Percentiles rank a stretch among this genome's conserved stretches.
Evolutionary conservation across 2,113 vertebrate genomes (phyloP).

Genomic region (Triplophysa siluroides): DNA sequence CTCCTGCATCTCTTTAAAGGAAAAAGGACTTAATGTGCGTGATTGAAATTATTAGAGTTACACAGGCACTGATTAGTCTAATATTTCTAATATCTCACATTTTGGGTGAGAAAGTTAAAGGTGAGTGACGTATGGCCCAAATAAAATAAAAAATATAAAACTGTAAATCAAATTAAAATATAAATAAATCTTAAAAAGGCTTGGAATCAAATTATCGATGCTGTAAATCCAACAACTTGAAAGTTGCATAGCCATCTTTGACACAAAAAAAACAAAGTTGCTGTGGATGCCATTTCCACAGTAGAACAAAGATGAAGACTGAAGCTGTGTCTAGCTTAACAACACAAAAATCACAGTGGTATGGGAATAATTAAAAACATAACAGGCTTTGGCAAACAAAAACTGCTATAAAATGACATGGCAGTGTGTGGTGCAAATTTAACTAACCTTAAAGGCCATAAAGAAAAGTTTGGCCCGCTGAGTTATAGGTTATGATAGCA

Average conservation of each 20-base stretch:
- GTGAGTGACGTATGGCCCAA: too few relatives aligned
- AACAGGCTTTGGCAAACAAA: constrained; percentile 40
- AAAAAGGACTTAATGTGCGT: background rate
- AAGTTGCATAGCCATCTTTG: background rate
- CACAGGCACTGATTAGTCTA: too few relatives aligned
- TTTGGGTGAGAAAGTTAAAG: too few relatives aligned
- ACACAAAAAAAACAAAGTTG: background rate
- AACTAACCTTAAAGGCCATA: too few relatives aligned
- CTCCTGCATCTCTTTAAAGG: constrained; percentile 56
- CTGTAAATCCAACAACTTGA: background rate
- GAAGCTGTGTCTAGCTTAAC: constrained; percentile 5
- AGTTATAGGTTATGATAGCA: background rate
- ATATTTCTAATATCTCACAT: too few relatives aligned
- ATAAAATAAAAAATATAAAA: too few relatives aligned
- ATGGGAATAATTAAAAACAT: constrained; percentile 52
- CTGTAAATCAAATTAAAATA: too few relatives aligned
- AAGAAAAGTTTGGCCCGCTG: background rate
- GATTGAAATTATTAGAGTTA: background rate
- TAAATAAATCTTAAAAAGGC: too few relatives aligned
- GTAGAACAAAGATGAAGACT: constrained; percentile 8
- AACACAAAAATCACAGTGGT: constrained; percentile 24
- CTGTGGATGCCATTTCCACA: background rate
- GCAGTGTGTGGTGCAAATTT: background rate
- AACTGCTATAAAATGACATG: background rate
- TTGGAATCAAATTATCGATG: too few relatives aligned